A percentile compares a stretch with the other conserved stretches of the same genome.
Conservation (phyloP, 2,888 invertebrate species). For the Dasypogon diadema region DNA sequence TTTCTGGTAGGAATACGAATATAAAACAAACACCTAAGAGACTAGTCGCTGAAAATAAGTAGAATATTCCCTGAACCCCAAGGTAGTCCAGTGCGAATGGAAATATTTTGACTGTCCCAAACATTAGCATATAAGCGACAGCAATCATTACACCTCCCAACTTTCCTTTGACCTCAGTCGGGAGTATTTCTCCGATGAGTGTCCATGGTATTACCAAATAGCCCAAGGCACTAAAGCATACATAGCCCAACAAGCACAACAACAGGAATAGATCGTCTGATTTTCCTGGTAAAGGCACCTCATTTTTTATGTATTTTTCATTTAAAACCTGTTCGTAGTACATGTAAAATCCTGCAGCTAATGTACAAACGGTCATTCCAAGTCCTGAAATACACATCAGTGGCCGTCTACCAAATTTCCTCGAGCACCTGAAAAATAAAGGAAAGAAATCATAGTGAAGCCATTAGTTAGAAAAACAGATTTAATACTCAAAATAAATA, state of each 20-base stretch:
- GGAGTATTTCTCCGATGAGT: constrained; percentile 66
- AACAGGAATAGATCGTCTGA: constrained; percentile 66
- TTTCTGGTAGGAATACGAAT: constrained; percentile 72
- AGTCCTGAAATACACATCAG: constrained; percentile 70
- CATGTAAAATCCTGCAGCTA: constrained; percentile 56
- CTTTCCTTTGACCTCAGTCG: constrained; percentile 67
- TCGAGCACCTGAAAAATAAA: constrained; percentile 64
- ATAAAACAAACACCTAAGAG: constrained; percentile 68
- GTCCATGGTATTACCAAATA: constrained; percentile 74
- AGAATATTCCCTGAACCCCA: constrained; percentile 69
- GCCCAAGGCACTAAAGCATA: constrained; percentile 71
- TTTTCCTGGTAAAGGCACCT: constrained; percentile 12
- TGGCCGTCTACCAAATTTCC: constrained; percentile 69
- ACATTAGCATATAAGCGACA: constrained; percentile 72
- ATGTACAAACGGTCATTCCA: constrained; percentile 70
- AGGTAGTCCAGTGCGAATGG: constrained; percentile 68
- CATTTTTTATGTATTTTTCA: constrained; percentile 40
- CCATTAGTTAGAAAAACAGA: no score
- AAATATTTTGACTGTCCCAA: constrained; percentile 70
- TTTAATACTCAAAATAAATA: no score
- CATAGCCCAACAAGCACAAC: constrained; percentile 70
- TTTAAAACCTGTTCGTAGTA: constrained; percentile 47
- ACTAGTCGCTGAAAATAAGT: constrained; percentile 69
- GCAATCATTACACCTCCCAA: constrained; percentile 71
- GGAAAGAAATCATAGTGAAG: no score